These are phyloP conservation scores for Drosophila sordidula DNA, from an alignment of 2,888 invertebrate genomes.

Conservation along the genomic window DNA sequence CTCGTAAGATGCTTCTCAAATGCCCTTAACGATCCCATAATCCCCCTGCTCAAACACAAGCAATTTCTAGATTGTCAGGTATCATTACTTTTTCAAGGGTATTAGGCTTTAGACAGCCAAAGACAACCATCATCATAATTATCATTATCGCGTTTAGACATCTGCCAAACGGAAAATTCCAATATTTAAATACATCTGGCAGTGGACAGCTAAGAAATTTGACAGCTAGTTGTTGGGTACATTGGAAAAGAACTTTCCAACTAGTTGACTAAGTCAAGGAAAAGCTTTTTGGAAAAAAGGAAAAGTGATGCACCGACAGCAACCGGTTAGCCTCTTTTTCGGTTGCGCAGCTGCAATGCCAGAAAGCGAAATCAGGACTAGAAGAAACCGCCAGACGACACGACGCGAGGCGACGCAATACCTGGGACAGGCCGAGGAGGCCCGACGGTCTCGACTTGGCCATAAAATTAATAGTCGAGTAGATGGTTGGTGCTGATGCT, in stretches of 20 bases:
- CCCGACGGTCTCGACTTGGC: conserved; percentile 32
- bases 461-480: conserved; percentile 49
- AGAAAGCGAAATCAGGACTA: conserved; percentile 80
- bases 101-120: conserved; percentile 3
- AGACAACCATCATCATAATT: conserved; percentile 24
- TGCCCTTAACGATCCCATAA: too few species aligned
- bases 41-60: conserved; percentile 1
- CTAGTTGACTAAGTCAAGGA: conserved; percentile 55
- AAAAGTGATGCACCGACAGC: conserved; percentile 58
- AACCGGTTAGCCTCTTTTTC: conserved; percentile 63
- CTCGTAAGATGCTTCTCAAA: not conserved
- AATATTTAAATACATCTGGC: conserved; percentile 34
- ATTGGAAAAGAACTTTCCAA: conserved; percentile 68
- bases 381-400: conserved; percentile 31
- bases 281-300: conserved; percentile 64
- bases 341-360: conserved; percentile 50
- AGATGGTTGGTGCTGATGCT: conserved; percentile 28
- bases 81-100: conserved; percentile 22
- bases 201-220: conserved; percentile 14
- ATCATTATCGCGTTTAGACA: conserved; percentile 13
- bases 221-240: conserved; percentile 24
- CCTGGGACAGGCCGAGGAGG: conserved; percentile 44
- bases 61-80: not conserved
- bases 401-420: conserved; percentile 7
- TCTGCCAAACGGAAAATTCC: conserved; percentile 44